These are phyloP conservation scores for Discoglossus pictus DNA, from an alignment of 2,797 vertebrate genomes.

Conservation along the genomic window DNA sequence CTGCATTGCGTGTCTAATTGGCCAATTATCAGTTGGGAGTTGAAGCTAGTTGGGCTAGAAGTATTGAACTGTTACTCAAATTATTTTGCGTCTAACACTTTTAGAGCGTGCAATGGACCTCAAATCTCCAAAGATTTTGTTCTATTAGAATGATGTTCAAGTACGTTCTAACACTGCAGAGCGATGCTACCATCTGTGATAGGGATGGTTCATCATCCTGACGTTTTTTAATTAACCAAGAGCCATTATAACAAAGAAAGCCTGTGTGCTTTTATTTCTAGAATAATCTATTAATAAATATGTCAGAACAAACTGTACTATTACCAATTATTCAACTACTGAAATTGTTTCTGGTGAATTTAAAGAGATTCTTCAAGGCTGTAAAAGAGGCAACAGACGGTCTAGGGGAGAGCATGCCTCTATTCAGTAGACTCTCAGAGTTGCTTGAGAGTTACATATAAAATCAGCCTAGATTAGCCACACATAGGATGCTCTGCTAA, in stretches of 20 bases:
- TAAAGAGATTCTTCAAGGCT: too few species aligned
- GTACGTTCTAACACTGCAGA: not conserved
- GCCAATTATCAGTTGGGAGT: constrained; percentile 22
- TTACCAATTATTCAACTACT: constrained; percentile 6
- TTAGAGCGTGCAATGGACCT: constrained; percentile 8
- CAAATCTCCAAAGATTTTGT: constrained; percentile 20
- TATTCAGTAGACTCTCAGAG: too few species aligned
- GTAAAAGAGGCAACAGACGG: too few species aligned
- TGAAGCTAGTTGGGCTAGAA: constrained; percentile 1
- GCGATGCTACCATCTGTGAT: not conserved
- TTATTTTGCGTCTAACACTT: constrained; percentile 14
- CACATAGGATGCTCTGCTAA: too few species aligned
- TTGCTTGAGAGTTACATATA: too few species aligned
- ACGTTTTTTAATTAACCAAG: constrained; percentile 40
- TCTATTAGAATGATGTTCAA: not conserved
- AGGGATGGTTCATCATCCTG: constrained; percentile 36
- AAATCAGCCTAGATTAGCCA: too few species aligned
- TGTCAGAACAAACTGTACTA: not conserved
- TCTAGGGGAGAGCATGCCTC: too few species aligned
- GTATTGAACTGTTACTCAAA: constrained; percentile 22
- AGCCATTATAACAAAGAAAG: constrained; percentile 18
- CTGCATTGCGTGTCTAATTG: constrained; percentile 30
- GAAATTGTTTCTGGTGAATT: too few species aligned
- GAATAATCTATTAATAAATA: constrained; percentile 19
- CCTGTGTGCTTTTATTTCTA: not conserved